Evolutionary conservation across 2,888 invertebrate genomes (phyloP), one percentile per base, ranked within the genome.

Genomic region (Rambutsinella grinnellia): DNA sequence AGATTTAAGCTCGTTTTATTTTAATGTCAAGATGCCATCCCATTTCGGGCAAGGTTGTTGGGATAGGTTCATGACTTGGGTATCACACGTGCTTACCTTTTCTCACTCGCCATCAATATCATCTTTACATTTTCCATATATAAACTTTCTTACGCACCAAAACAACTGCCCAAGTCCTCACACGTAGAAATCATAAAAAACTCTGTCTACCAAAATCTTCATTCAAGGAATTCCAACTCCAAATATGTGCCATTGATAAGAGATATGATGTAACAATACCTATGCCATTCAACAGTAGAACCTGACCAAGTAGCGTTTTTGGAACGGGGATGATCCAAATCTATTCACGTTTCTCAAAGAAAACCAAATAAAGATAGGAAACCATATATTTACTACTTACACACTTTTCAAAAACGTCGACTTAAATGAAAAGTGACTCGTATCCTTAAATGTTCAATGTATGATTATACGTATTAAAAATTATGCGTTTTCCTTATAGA

Each of bases 11-110:
- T n/a, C 36, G 36, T 36, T 36, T 36, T 67, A 61, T 67, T 67
- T 75, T 63, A 75, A 76, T 79, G 70, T 70, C 79, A 79, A 79
- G 79, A 76, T 63, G 54, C 74, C 56, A 71, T 66, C 68, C 79
- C 76, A 76, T 79, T 79, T 75, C 79, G 70, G 79, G 69, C 44
- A 54, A 62, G 58, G 8, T 19, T 70, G 66, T 78, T 78, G 78
- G 70, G 78, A 72, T 78, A 78, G 78, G 75, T 47, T 47, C 44
- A 5, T 51, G 28, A 10, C 17, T 46, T 15, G 24, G 24, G 28
- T 47, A n/a, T 49, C 6, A 46, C 47, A 47, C 36, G 76, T 66
- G 62, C 44, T 27, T 49, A 23, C 17, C n/a, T 21, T 65, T 60
- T 58, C 62, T 26, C 56, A 49, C 51, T 65, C 46, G 10, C 47